These are phyloP conservation scores for Sebastes diaconus DNA, from an alignment of 2,797 vertebrate species.

Conservation along the genomic window DNA sequence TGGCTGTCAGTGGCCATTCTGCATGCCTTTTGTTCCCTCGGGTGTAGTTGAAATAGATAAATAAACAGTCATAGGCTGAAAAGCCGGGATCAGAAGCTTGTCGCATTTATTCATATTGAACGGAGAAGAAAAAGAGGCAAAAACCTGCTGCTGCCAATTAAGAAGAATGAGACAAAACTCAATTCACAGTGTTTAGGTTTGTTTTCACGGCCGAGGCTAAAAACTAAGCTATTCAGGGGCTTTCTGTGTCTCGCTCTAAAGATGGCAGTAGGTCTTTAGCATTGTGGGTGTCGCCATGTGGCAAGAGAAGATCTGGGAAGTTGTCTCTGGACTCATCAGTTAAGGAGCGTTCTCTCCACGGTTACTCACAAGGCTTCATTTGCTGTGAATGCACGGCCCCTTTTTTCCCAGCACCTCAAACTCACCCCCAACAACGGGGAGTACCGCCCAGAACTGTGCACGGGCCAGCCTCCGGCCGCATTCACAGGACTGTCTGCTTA, in stretches of 20 bases:
- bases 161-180: conserved; percentile 75
- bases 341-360: conserved; percentile 64
- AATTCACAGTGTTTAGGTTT: conserved; percentile 78
- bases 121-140: conserved; percentile 71
- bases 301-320: conserved; percentile 69
- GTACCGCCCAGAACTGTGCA: conserved; percentile 61
- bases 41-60: conserved; percentile 85
- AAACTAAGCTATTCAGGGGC: conserved; percentile 76
- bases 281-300: conserved; percentile 57
- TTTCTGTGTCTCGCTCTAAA: conserved; percentile 63
- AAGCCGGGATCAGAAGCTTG: conserved; percentile 82
- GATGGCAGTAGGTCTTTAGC: conserved; percentile 68
- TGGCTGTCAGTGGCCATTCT: conserved; percentile 93
- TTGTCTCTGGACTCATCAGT: conserved; percentile 74
- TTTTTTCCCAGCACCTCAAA: conserved; percentile 75
- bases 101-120: conserved; percentile 81
- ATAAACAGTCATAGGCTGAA: conserved; percentile 85
- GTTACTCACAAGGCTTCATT: conserved; percentile 69
- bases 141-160: conserved; percentile 80
- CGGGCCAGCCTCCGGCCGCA: conserved; percentile 50
- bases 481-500: conserved; percentile 54
- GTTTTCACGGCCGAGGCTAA: conserved; percentile 72
- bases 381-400: conserved; percentile 63
- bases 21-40: conserved; percentile 84
- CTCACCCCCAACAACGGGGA: conserved; percentile 72